Evolutionary conservation across 2,113 vertebrate species (phyloP).

Genomic region (Dinomys branickii): DNA sequence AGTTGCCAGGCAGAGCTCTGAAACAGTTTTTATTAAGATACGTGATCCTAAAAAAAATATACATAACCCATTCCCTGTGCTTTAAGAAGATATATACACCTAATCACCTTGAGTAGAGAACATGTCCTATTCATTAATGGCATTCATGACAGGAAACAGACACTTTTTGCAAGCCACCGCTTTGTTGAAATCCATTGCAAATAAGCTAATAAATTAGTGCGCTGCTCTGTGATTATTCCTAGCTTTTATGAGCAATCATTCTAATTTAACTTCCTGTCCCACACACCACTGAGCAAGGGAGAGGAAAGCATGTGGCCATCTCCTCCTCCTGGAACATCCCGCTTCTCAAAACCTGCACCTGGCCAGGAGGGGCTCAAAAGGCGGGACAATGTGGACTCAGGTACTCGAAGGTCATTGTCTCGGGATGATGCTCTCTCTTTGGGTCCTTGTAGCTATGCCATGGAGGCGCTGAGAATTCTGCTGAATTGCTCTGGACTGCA

Average conservation of each 20-base stretch:
- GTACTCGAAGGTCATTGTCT: background rate
- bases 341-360: background rate
- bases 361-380: background rate
- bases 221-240: background rate
- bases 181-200: background rate
- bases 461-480: constrained; percentile 62
- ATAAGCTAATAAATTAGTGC: background rate
- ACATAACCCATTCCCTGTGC: background rate
- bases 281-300: background rate
- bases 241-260: background rate
- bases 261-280: background rate
- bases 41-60: background rate
- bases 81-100: background rate
- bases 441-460: constrained; percentile 52
- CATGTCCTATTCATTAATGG: background rate
- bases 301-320: background rate
- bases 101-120: background rate
- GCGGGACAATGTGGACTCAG: background rate
- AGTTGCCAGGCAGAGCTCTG: background rate
- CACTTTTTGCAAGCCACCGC: background rate
- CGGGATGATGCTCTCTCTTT: background rate
- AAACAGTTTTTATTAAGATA: background rate
- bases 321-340: background rate
- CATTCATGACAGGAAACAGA: background rate
- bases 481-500: constrained; percentile 73